Evolutionary conservation across 2,888 invertebrate genomes (phyloP), one percentile per base, ranked within the genome.

Genomic region (Phanerotoma sp.): DNA sequence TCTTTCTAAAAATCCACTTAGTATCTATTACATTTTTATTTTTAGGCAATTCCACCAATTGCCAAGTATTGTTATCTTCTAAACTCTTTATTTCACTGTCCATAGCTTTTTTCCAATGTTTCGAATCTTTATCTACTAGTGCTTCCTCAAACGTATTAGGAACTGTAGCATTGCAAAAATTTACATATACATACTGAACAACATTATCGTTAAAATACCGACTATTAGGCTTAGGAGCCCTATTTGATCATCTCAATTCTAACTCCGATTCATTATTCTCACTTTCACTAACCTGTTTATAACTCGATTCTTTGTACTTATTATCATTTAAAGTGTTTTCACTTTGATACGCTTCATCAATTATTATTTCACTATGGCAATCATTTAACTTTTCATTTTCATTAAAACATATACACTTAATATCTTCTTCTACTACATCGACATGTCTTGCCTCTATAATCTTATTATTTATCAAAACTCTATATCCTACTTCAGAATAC

Each of bases 1-100:
- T 61, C 18, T 25, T 57, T 49, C 46, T 60, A 33, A 46, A 62
- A 5, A 62, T 42, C 63, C 62, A 62, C 49, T 63, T 61, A 6
- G 54, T 33, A 50, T 61, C 57, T 15, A 62, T 38, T 11, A 57
- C 35, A 15, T 51, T 49, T 57, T 55, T 58, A 18, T 53, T 16
- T 40, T 44, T 35, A 30, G 46, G 49, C 18, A 20, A 55, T 1
- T 61, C 46, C 2, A 58, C 54, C 9, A 62, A 41, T 22, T 53
- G 16, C 60, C 61, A 63, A 1, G 49, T 38, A 10, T 38, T 22
- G 25, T 49, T 38, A 25, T 38, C 15, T 15, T 1, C 7, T 3
- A 49, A 13, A 15, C 25, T n/a, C 3, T 49, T 25, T 16, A 49
- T 38, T 25, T 49, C 38, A 18, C 16, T 16, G 6, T 37, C 28